Base-by-base conservation (phyloP, 2,113 vertebrate species). In the Piaya cayana region DNA sequence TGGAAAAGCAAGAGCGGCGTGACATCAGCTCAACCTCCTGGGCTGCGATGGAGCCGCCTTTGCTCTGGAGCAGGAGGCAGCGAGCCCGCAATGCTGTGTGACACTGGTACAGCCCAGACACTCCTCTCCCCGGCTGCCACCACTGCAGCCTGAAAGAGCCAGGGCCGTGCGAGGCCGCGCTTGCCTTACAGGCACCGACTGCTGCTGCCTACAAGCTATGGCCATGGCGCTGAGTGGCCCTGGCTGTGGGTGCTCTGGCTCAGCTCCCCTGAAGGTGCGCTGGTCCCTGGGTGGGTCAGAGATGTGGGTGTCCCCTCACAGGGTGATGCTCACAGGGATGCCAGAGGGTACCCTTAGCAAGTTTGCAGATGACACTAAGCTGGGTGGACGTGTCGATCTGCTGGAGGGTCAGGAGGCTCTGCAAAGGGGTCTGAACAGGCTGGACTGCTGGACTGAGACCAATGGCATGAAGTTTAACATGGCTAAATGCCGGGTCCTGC, bases 231-330 rank as follows among this genome's bases (percentile, higher is more conserved):
- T 15, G 53, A 74, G 60, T 2, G 2, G 50, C 29, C 39, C 56
- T 9, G 12, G n/a, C 76, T 53, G 36, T 1, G 4, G 43, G 22
- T 55, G 63, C 47, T 25, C 14, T 1, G 1, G 42, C 62, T 67
- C 55, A 7, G 69, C 68, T 63, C 26, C n/a, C 36, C 42, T 8
- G 52, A 15, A 7, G 56, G 11, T 8, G 18, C 42, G 42, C 6
- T 1, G 6, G 7, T 32, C 32, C n/a, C 43, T 5, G 7, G 11
- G 15, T 17, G 30, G 15, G 26, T 39, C 12, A 0, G 29, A 15
- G 43, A 11, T 1, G 0, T 27, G 53, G 12, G 3, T 56, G 42
- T 58, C 25, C 59, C 36, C 79, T 34, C 5, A 0, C 55, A 10
- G 67, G 15, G 8, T 32, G 63, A 21, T 50, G 67, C 53, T 62